Evolutionary conservation across 2,888 invertebrate genomes (phyloP).

Genomic region (Volucella inanis): DNA sequence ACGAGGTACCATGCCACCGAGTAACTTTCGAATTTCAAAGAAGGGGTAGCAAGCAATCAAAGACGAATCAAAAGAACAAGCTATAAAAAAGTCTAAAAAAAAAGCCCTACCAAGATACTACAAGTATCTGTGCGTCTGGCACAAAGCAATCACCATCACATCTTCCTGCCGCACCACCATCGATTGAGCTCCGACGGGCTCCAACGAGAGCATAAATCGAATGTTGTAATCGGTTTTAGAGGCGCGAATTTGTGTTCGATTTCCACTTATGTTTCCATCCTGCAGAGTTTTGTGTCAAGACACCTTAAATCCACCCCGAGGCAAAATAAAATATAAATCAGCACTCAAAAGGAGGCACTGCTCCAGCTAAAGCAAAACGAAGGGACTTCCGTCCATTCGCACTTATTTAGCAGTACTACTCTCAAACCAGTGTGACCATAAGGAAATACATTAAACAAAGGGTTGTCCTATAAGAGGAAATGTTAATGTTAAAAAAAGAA

Average conservation of each 20-base stretch:
- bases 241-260: conserved; percentile 69
- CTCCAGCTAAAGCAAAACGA: neutral
- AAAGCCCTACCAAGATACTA: neutral
- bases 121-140: conserved; percentile 21
- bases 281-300: conserved; percentile 19
- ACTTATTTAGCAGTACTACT: conserved; percentile 32
- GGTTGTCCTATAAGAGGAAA: too few relatives aligned
- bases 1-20: conserved; percentile 2
- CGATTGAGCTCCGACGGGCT: neutral
- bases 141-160: conserved; percentile 35
- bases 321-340: conserved; percentile 64
- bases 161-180: neutral
- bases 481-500: too few relatives aligned
- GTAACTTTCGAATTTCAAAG: conserved; percentile 14
- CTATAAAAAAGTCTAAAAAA: conserved; percentile 49
- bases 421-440: neutral
- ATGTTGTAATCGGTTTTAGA: conserved; percentile 62
- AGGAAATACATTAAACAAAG: too few relatives aligned
- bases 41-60: conserved; percentile 15
- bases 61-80: conserved; percentile 31
- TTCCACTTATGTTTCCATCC: conserved; percentile 56
- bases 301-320: conserved; percentile 19
- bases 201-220: conserved; percentile 42
- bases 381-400: conserved; percentile 45
- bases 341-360: conserved; percentile 7